Base-by-base conservation (phyloP, 2,888 invertebrate species). In the Melipona beecheii region DNA sequence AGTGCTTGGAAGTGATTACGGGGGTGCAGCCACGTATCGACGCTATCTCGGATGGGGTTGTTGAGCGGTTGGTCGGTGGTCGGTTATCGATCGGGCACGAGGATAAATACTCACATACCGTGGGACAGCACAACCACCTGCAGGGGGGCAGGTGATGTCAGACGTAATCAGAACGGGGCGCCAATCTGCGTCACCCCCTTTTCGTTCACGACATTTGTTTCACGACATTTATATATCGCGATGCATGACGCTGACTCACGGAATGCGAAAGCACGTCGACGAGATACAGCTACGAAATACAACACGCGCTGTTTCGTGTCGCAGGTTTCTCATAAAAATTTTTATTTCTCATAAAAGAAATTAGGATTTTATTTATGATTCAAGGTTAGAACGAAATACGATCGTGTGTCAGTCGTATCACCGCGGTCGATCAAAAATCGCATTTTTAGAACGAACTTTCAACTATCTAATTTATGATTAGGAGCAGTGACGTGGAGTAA, bases 121-220 rank as follows among this genome's bases (percentile, higher is more conserved):
- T 86, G 87, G 85, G 89, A 87, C 69, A 84, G 75, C 9, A 58
- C 84, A 85, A 89, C 86, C 90, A 90, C 91, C 90, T 90, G 91
- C 90, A 81, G 86, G 87, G 87, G 89, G 90, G 89, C 91, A 91
- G 90, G 90, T 91, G 90, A 82, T 89, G 83, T 79, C 64, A 66
- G 36, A 76, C 78, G 69, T 89, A 90, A 90, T 90, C 90, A 90
- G 89, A 81, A 84, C 83, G 58, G 81, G 84, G 89, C 85, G 81
- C 83, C 89, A 90, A 90, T 90, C 90, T 82, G 84, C 83, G 83
- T 75, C 84, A 85, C 86, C 86, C 86, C 72, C 79, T 43, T 58
- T 50, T 64, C 78, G 72, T 56, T 27, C 72, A 31, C 79, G 58
- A 77, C 78, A 74, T 83, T 86, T 89, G 82, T 87, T 85, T 82